These are phyloP conservation scores for Drosophila pseudoobscura DNA, from an alignment of 1,140 invertebrate genomes.

Conservation along the genomic window DNA sequence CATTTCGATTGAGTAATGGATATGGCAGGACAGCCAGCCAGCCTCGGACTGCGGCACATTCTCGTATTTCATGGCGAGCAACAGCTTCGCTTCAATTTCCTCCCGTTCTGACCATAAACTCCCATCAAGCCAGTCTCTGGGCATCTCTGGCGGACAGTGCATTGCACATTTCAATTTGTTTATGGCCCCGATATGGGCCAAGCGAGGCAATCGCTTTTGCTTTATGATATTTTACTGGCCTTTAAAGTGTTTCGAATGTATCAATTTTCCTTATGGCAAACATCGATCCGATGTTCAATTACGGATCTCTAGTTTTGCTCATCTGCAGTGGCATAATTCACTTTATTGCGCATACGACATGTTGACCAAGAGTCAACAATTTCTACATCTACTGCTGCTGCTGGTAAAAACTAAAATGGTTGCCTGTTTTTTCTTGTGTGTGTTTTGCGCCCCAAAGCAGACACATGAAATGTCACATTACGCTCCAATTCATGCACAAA, in stretches of 20 bases:
- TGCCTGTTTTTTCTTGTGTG: slow-evolving; percentile 16
- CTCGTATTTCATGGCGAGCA: slow-evolving; percentile 62
- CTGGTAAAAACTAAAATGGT: slow-evolving; percentile 20
- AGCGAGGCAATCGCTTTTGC: slow-evolving; percentile 30
- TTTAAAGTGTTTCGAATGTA: slow-evolving; percentile 43
- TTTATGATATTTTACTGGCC: slow-evolving; percentile 58
- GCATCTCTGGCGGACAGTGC: slow-evolving; percentile 17
- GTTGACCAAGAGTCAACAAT: slow-evolving; percentile 30
- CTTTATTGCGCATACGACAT: slow-evolving; percentile 63
- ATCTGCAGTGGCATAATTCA: slow-evolving; percentile 35
- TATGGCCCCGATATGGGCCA: slow-evolving; percentile 40
- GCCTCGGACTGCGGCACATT: slow-evolving; percentile 20
- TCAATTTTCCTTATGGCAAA: slow-evolving; percentile 54
- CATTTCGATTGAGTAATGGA: slow-evolving; percentile 55
- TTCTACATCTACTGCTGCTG: neutral
- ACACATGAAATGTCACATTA: slow-evolving; percentile 73
- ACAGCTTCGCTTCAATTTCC: slow-evolving; percentile 51
- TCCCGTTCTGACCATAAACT: slow-evolving; percentile 47
- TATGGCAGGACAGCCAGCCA: slow-evolving; percentile 17
- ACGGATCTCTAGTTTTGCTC: neutral
- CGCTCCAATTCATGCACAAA: slow-evolving; percentile 73
- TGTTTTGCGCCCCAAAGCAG: slow-evolving; percentile 25
- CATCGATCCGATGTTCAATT: neutral
- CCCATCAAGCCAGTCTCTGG: slow-evolving; percentile 31
- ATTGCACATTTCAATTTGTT: slow-evolving; percentile 74